phyloP scores from a whole-genome alignment of 23 tunicate species.

The Ciona savignyi region DNA sequence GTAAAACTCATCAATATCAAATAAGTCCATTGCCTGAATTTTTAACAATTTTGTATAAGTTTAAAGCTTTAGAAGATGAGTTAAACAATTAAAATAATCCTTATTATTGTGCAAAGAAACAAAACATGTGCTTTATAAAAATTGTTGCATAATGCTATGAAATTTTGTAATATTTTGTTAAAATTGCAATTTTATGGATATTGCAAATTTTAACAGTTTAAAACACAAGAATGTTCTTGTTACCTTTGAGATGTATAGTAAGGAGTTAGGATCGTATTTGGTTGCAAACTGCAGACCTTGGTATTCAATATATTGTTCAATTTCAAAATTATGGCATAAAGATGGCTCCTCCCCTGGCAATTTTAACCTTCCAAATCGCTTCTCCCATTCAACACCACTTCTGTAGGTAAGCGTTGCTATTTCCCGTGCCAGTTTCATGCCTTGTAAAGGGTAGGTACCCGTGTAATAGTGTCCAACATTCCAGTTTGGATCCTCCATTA shows the following conservation, averaged over 20 bases:
- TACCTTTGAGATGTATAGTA: constrained; percentile 85
- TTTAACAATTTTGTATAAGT: background rate
- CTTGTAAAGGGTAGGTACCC: constrained; percentile 61
- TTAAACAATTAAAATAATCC: background rate
- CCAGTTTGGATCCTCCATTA: constrained; percentile 92
- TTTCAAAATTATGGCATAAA: constrained; percentile 78
- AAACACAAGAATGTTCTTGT: no score
- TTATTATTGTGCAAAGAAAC: background rate
- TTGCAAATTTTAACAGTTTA: no score
- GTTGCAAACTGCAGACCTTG: constrained; percentile 89
- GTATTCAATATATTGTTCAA: constrained; percentile 93
- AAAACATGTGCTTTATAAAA: background rate
- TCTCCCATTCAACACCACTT: constrained; percentile 74
- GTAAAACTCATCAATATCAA: constrained; percentile 74
- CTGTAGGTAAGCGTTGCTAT: constrained; percentile 89
- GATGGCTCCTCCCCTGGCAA: constrained; percentile 55
- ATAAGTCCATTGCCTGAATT: constrained; percentile 87
- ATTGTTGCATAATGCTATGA: background rate
- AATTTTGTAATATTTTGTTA: no score
- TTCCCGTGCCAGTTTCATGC: constrained; percentile 92
- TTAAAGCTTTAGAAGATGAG: background rate
- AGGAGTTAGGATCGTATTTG: constrained; percentile 85
- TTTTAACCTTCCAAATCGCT: constrained; percentile 55
- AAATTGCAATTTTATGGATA: no score
- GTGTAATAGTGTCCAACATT: constrained; percentile 83